phyloP scores from a whole-genome alignment of 2,888 invertebrate species.

The Macrosoma leucophasiata region DNA sequence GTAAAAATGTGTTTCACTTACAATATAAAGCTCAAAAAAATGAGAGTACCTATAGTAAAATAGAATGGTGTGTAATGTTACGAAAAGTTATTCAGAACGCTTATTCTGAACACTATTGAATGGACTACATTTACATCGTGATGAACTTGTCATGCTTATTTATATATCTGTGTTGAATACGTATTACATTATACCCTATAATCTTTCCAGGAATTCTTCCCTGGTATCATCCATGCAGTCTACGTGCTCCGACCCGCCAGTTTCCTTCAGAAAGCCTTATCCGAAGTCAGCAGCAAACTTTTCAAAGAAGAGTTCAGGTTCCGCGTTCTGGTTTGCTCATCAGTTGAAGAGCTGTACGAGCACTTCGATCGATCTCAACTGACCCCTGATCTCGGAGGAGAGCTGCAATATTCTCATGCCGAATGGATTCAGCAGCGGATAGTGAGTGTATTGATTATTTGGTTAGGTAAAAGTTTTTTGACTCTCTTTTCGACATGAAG shows the following conservation, averaged over 20 bases:
- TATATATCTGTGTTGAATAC: too few species aligned
- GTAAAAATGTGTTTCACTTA: too few species aligned
- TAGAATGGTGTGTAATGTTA: too few species aligned
- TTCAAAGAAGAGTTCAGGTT: conserved; percentile 96
- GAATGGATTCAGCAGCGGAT: conserved; percentile 98
- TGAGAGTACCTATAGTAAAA: too few species aligned
- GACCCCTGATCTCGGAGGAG: conserved; percentile 92
- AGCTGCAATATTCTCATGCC: conserved; percentile 91
- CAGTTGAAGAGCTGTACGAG: conserved; percentile 89
- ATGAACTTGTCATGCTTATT: too few species aligned
- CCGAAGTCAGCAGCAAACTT: conserved; percentile 94
- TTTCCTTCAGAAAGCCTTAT: conserved; percentile 96
- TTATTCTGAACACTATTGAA: too few species aligned
- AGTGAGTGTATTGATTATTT: conserved; percentile 79
- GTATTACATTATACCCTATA: conserved; percentile 10
- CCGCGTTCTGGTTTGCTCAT: conserved; percentile 90
- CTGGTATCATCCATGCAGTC: conserved; percentile 94
- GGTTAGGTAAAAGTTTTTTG: too few species aligned
- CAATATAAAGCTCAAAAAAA: too few species aligned
- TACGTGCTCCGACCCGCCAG: conserved; percentile 95
- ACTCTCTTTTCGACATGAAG: too few species aligned
- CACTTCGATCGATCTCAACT: conserved; percentile 89
- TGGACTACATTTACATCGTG: too few species aligned
- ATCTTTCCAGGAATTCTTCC: conserved; percentile 92
- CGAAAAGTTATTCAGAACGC: too few species aligned